Evolutionary conservation across 2,797 vertebrate species (phyloP), one percentile per base, ranked within the genome.

Genomic region (Pitangus sulphuratus): DNA sequence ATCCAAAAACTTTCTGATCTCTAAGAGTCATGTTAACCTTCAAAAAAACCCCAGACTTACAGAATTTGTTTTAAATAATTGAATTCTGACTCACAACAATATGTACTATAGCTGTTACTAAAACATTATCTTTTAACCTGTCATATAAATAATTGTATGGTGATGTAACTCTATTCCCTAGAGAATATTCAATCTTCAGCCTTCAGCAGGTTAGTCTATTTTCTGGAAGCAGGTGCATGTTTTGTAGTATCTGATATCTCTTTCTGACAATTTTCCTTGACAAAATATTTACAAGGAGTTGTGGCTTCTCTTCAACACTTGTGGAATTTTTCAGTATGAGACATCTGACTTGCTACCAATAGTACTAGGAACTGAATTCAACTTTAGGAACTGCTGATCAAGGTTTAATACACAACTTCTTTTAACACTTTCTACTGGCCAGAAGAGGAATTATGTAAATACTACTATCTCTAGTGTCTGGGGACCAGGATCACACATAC

Each of bases 201-300:
- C 25, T 42, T 66, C 48, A 85, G 53, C 28, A 57, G 15, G 3
- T 75, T 61, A 35, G 18, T 42, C 28, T 42, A 56, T 16, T 56
- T 90, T 79, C 58, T 58, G 28, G n/a, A 69, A 81, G 20, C 14
- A 60, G 24, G 20, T 4, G 11, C 6, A 13, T 17, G 1, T 47
- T 96, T 87, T 77, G 39, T 58, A 78, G 37, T 57, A 62, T 71
- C 16, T 61, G 68, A 42, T 65, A 18, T 58, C 60, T 90, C 44
- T 57, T 80, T 79, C 83, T 88, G 54, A 89, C 48, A 75, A 85
- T 89, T 92, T 74, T 95, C 39, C 48, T 69, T 40, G 74, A 84
- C 61, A 84, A 96, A 76, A 94, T 42, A 91, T 79, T 88, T 92
- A 75, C 77, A 91, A 87, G 62, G 90, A 88, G 62, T 48, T 87